These are phyloP conservation scores for Schizaphis graminum DNA, from an alignment of 2,888 invertebrate genomes.

Conservation along the genomic window DNA sequence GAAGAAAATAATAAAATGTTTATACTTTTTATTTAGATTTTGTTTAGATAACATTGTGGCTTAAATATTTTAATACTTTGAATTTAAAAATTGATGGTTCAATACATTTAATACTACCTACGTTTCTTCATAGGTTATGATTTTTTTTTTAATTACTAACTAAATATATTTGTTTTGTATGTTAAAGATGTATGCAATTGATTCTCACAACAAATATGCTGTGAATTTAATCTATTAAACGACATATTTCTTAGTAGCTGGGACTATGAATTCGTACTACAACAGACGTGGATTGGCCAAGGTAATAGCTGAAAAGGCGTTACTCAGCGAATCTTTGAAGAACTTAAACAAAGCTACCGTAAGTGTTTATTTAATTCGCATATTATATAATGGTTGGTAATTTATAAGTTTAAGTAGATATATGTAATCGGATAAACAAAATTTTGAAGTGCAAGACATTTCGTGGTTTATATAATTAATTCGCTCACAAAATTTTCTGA, in stretches of 20 bases:
- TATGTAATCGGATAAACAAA: not conserved
- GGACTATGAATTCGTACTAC: slow-evolving; percentile 6
- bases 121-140: not conserved
- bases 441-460: slow-evolving; percentile 14
- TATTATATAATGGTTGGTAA: not conserved
- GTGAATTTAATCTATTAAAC: not conserved
- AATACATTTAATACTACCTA: not conserved
- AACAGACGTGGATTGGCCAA: slow-evolving; percentile 48
- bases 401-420: not conserved
- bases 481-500: not conserved
- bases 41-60: not conserved
- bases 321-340: slow-evolving; percentile 56
- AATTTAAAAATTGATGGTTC: not conserved
- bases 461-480: not conserved
- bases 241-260: not conserved
- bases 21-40: not conserved
- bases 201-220: not conserved
- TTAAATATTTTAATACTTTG: not conserved
- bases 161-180: not conserved
- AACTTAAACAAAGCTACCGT: slow-evolving; percentile 61
- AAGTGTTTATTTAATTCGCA: slow-evolving; percentile 52
- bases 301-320: slow-evolving; percentile 61
- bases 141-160: not conserved
- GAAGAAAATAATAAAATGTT: not conserved
- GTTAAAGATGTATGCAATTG: not conserved